Base-by-base conservation (phyloP, 2,888 invertebrate species). In the Palloptera scutellata region DNA sequence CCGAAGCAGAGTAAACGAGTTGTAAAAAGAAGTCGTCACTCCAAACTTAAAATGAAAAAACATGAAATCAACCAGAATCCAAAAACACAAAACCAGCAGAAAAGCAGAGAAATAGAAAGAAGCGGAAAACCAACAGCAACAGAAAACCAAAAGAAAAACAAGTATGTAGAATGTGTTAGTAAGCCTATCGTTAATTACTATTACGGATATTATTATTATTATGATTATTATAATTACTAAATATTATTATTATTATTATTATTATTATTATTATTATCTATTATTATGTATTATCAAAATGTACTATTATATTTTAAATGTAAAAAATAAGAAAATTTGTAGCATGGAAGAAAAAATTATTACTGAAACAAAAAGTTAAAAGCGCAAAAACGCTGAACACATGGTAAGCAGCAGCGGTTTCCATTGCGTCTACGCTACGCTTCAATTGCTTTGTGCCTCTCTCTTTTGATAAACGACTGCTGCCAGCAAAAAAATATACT, bases 131-230 rank as follows among this genome's bases (percentile, higher is more conserved):
- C 6, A 30, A 6, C 2, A 30, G 30, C 2, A 30, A 6, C 58
- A 64, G 61, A 61, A 62, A 45, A 61, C 52, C 55, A 60, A 69
- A 66, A 64, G 57, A 72, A 72, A 67, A 67, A 15, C 68, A 72
- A 63, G 67, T 70, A 67, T 63, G 69, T 73, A 75, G 72, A 72
- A 61, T 57, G 62, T 57, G 66, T 68, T 54, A 66, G 51, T 48
- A 40, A 57, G 6, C 45, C 43, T 48, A 66, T 42, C 20, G 64
- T 54, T 19, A 57, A 62, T 67, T 74, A 74, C 76, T 78, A 72
- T 70, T 74, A 70, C 66, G 67, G 68, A 72, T 72, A 78, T 75
- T 74, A 79, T 76, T 75, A 76, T 68, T 68, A 68, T 63, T 61
- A 63, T 64, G 65, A 69, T 70, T 66, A 75, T 75, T 70, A 63